phyloP scores from a whole-genome alignment of 2,888 invertebrate species.

The Anticlea derivata region DNA sequence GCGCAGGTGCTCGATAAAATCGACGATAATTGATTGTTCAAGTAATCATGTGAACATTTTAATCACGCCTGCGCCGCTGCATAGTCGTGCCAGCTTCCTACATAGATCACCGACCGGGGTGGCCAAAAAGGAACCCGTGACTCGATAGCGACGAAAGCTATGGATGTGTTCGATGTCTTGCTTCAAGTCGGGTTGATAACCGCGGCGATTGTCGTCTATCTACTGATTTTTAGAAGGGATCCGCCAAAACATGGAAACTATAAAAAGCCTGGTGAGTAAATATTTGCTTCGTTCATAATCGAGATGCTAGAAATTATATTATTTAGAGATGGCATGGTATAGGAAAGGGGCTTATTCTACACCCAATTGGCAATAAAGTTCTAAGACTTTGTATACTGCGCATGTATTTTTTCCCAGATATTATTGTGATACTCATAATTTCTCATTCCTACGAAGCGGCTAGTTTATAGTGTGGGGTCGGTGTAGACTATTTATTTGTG shows the following conservation, averaged over 20 bases:
- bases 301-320: too few relatives aligned
- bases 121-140: too few relatives aligned
- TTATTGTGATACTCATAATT: too few relatives aligned
- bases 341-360: too few relatives aligned
- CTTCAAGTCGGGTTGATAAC: conserved; percentile 64
- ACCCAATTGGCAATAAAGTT: too few relatives aligned
- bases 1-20: conserved; percentile 8
- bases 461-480: too few relatives aligned
- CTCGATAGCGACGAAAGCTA: conserved; percentile 27
- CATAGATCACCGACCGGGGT: too few relatives aligned
- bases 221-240: conserved; percentile 59
- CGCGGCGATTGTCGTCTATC: conserved; percentile 58
- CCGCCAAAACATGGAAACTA: conserved; percentile 50
- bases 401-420: too few relatives aligned
- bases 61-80: neutral
- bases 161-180: conserved; percentile 66
- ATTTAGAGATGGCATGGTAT: too few relatives aligned
- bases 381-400: too few relatives aligned
- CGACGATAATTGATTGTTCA: neutral
- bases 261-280: conserved; percentile 56
- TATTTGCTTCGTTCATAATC: conserved; percentile 9
- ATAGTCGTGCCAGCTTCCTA: neutral
- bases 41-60: conserved; percentile 3
- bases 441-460: too few relatives aligned
- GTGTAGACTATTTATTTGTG: neutral